phyloP scores from a whole-genome alignment of 2,888 invertebrate species.

The Halocaridina rubra region DNA sequence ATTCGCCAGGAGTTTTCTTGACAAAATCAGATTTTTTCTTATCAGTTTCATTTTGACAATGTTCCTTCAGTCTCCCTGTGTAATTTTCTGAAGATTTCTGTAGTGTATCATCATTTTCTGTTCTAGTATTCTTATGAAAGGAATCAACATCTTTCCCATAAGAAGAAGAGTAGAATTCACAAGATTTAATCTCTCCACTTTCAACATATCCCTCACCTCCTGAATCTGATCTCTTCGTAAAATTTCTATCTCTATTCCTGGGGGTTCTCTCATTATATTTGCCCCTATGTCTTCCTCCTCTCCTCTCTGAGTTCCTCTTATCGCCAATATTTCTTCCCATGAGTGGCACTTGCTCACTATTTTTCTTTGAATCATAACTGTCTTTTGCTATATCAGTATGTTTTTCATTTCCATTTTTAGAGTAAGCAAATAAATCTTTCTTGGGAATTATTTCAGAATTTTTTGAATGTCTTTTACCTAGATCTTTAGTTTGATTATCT shows the following conservation, averaged over 20 bases:
- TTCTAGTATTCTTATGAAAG: not conserved
- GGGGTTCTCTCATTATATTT: not conserved
- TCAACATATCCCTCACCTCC: not conserved
- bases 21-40: too few species aligned
- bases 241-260: not conserved
- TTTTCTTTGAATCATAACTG: too few species aligned
- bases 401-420: too few species aligned
- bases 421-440: too few species aligned
- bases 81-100: too few species aligned
- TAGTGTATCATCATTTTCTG: not conserved
- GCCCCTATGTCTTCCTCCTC: not conserved
- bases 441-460: not conserved
- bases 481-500: not conserved
- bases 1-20: too few species aligned
- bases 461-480: not conserved
- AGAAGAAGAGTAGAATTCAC: not conserved
- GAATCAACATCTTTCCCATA: not conserved
- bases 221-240: not conserved
- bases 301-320: not conserved
- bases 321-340: not conserved
- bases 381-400: too few species aligned
- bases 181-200: not conserved
- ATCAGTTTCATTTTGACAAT: too few species aligned
- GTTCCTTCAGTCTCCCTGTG: too few species aligned
- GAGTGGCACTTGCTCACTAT: too few species aligned